Base-by-base conservation (phyloP, 64 coral and sea anemone genomes). In the Exaiptasia diaphana region DNA sequence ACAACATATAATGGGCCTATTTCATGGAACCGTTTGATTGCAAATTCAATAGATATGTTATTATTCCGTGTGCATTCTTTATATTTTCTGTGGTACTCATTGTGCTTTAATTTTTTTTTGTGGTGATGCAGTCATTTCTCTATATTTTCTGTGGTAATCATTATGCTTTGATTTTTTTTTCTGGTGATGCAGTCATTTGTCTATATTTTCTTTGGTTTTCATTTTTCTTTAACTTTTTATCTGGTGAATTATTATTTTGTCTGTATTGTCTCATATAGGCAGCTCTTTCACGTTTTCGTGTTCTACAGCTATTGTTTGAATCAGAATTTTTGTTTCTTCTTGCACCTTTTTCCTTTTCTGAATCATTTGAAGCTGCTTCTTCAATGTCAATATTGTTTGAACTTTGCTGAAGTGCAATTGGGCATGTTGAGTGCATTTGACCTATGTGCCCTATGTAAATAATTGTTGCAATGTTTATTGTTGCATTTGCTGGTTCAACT, bases 371-470 rank as follows among this genome's bases (percentile, higher is more conserved):
- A 80, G 62, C 58, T 57, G 71, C 44, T 18, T 74, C 44, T 74
- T 74, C 29, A 74, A 35, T 41, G 38, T 74, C 77, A 80, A 50
- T 80, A 80, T 80, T n/a, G 60, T 81, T 81, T 81, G 78, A 81
- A 58, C 63, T 58, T 81, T 81, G 78, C 78, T 68, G 53, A 63
- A 65, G 63, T 81, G 40, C 58, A 81, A 62, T 81, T 12, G 49
- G n/a, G n/a, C 49, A 52, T 52, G 74, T 38, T 30, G 74, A 28
- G 41, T 58, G 74, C 48, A 77, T 34, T 1, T 77, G 43, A 32
- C 6, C 50, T 15, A 77, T 30, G 20, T 77, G 74, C 6, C 29
- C 74, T 77, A 77, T 56, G 33, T 77, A 38, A 17, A 77, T n/a
- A n/a, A n/a, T 55, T 12, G 48, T 10, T 31, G 21, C 8, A 32